Conservation (phyloP, 2,113 vertebrate genomes). For the Daboia siamensis region DNA sequence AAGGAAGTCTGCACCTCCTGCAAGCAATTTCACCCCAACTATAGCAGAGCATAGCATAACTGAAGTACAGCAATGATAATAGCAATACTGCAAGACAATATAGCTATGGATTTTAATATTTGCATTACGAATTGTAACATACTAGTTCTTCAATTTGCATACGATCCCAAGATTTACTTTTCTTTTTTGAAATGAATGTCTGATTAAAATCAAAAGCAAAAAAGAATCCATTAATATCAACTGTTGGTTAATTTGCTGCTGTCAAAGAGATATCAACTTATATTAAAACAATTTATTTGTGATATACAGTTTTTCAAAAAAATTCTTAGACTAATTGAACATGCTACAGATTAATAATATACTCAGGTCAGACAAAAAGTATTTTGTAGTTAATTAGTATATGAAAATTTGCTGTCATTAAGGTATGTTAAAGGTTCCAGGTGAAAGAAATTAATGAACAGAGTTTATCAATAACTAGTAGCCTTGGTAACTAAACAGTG, state of each 20-base stretch:
- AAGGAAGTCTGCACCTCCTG: not conserved
- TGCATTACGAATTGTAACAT: not conserved
- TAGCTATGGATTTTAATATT: not conserved
- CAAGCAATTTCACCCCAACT: not conserved
- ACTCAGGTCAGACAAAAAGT: not conserved
- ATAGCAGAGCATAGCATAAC: not conserved
- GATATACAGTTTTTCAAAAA: not conserved
- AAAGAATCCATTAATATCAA: not conserved
- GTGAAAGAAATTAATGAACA: not conserved
- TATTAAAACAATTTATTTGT: not conserved
- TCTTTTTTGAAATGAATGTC: not conserved
- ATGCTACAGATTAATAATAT: not conserved
- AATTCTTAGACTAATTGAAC: not conserved
- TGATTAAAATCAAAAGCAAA: not conserved
- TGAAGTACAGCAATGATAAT: not conserved
- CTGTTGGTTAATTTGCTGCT: not conserved
- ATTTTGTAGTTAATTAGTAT: not conserved
- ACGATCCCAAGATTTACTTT: not conserved
- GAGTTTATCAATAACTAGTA: not conserved
- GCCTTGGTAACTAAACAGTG: not conserved
- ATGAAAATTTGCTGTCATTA: not conserved
- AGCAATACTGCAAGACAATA: not conserved
- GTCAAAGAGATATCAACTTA: not conserved
- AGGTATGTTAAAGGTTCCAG: not conserved
- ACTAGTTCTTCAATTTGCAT: not conserved